Evolutionary conservation across 1,140 invertebrate genomes (phyloP).

Genomic region (Heliconius eleuchia): DNA sequence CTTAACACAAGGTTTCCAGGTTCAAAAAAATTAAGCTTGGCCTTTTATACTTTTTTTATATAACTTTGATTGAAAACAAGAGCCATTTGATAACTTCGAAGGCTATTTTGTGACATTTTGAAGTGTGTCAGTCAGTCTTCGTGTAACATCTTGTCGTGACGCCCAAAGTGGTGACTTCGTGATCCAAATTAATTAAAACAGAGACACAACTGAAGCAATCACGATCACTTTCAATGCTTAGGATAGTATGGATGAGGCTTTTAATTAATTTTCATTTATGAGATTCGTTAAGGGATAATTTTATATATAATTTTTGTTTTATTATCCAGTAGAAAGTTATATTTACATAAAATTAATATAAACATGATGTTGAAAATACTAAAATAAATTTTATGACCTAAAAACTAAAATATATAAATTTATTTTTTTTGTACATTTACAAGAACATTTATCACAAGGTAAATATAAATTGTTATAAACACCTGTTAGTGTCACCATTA

Average conservation of each 20-base stretch:
- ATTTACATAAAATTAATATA: background rate
- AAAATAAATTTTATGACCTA: background rate
- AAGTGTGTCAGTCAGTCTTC: slow-evolving; percentile 75
- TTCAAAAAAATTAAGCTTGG: too few species aligned
- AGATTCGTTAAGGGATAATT: background rate
- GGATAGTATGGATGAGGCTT: slow-evolving; percentile 60
- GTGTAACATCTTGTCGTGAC: slow-evolving; percentile 72
- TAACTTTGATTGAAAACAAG: slow-evolving; percentile 37
- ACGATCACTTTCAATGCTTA: slow-evolving; percentile 66
- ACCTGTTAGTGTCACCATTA: slow-evolving; percentile 25
- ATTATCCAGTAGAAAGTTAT: background rate
- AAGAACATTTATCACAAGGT: background rate
- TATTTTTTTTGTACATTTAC: slow-evolving; percentile 1
- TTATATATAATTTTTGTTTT: background rate
- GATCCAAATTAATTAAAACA: slow-evolving; percentile 81
- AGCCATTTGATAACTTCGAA: slow-evolving; percentile 63
- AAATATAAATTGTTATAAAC: slow-evolving; percentile 21
- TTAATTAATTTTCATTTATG: slow-evolving; percentile 2
- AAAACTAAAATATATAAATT: background rate
- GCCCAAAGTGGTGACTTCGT: slow-evolving; percentile 77
- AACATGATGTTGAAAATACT: background rate
- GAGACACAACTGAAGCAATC: slow-evolving; percentile 77
- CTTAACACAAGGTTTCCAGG: too few species aligned
- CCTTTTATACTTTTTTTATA: too few species aligned
- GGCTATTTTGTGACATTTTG: slow-evolving; percentile 78